Percentiles rank a stretch among this genome's conserved stretches.
Evolutionary conservation across 2,888 invertebrate species (phyloP).

Genomic region (Cosmia trapezina): DNA sequence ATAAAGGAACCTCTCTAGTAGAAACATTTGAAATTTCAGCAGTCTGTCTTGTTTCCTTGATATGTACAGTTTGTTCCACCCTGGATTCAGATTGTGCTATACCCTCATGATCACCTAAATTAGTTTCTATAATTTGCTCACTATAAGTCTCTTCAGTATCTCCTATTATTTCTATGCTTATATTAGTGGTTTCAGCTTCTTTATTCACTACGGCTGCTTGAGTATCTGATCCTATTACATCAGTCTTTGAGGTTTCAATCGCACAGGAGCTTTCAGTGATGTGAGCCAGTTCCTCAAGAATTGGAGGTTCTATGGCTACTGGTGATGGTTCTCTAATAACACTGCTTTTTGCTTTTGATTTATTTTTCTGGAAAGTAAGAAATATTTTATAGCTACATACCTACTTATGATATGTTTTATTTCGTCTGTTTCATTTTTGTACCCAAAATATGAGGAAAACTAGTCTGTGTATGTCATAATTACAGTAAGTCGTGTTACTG

Average conservation of each 20-base stretch:
- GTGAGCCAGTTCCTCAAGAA: constrained; percentile 42
- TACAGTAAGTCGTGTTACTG: too few relatives aligned
- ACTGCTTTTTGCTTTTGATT: constrained; percentile 70
- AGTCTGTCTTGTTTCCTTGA: constrained; percentile 11
- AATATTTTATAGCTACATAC: background rate
- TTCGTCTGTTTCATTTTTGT: background rate
- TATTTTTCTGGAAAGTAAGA: constrained; percentile 79
- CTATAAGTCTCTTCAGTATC: constrained; percentile 18
- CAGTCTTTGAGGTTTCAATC: constrained; percentile 24
- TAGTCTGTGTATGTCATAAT: too few relatives aligned
- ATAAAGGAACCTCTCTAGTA: constrained; percentile 7
- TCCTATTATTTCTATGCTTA: constrained; percentile 37
- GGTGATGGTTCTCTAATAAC: constrained; percentile 30
- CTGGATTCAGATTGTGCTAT: constrained; percentile 6
- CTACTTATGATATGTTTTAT: background rate
- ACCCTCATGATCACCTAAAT: constrained; percentile 9
- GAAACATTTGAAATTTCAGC: background rate
- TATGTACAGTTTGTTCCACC: constrained; percentile 17
- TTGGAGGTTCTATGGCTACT: constrained; percentile 20
- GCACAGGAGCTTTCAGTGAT: constrained; percentile 14
- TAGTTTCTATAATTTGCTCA: constrained; percentile 29
- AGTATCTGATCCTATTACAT: constrained; percentile 17
- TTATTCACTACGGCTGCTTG: constrained; percentile 14
- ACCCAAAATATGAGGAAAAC: background rate
- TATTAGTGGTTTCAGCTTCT: constrained; percentile 24